Conservation (phyloP, 2,888 invertebrate genomes). For the Leucophenga montana region DNA sequence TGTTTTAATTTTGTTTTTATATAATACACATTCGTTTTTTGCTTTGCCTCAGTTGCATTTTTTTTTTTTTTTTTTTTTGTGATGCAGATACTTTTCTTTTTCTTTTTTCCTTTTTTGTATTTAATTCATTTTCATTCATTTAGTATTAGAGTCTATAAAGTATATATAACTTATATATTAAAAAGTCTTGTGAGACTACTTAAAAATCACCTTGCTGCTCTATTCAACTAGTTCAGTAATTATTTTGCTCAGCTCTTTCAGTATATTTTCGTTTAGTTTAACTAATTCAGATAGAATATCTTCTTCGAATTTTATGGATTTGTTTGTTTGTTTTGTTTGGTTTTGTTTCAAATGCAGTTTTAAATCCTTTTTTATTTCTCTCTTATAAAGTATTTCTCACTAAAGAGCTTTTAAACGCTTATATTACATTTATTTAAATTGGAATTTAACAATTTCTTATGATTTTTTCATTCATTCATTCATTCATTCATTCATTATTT, state of each 20-base stretch:
- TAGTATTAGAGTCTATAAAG: conserved; percentile 1
- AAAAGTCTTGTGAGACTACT: conserved; percentile 24
- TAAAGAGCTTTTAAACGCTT: no score
- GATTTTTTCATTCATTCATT: no score
- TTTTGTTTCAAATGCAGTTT: not conserved
- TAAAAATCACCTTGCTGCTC: conserved; percentile 17
- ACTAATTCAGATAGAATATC: not conserved
- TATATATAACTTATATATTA: not conserved
- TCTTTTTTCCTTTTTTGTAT: not conserved
- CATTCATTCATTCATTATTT: no score
- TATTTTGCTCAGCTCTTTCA: not conserved
- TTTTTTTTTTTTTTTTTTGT: not conserved
- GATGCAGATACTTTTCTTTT: not conserved
- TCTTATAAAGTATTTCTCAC: no score
- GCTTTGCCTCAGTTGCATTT: not conserved
- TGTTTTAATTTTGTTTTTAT: conserved; percentile 53
- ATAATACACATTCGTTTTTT: conserved; percentile 40
- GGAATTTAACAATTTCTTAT: no score
- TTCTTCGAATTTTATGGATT: not conserved
- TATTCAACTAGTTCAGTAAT: conserved; percentile 2
- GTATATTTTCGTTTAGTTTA: not conserved
- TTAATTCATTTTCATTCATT: not conserved
- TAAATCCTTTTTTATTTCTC: no score
- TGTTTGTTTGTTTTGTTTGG: not conserved
- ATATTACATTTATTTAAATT: no score